phyloP scores from a whole-genome alignment of 2,888 invertebrate genomes.

The Drosophila kanekoi region DNA sequence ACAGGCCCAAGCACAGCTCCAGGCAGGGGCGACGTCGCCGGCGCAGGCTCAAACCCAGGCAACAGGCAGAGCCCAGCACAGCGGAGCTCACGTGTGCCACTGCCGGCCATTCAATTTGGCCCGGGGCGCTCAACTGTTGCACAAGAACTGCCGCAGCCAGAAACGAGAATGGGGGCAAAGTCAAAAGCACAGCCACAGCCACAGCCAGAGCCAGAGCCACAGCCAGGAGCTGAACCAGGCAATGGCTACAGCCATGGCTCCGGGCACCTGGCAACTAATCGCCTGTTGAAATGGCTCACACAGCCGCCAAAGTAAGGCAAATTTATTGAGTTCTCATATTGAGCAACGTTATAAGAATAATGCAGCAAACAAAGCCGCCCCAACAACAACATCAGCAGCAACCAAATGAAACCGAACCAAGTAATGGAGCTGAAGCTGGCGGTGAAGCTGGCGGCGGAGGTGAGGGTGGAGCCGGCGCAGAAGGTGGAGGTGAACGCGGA shows the following conservation, averaged over 20 bases:
- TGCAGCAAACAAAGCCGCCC: constrained; percentile 52
- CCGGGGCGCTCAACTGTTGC: constrained; percentile 65
- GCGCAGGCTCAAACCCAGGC: constrained; percentile 7
- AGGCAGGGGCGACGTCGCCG: constrained; percentile 13
- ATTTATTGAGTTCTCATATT: constrained; percentile 80
- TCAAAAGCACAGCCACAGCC: constrained; percentile 18
- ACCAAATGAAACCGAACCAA: constrained; percentile 12
- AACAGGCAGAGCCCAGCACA: constrained; percentile 36
- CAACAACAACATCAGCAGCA: constrained; percentile 9
- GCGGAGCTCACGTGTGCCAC: constrained; percentile 41
- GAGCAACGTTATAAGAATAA: constrained; percentile 76
- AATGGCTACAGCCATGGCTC: background rate
- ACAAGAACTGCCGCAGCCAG: constrained; percentile 38
- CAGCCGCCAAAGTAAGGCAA: constrained; percentile 60
- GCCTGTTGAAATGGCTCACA: constrained; percentile 73
- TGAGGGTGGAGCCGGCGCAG: background rate
- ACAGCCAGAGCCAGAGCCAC: constrained; percentile 15
- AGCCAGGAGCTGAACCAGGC: constrained; percentile 11
- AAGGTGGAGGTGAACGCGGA: too few species aligned
- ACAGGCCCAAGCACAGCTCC: constrained; percentile 1
- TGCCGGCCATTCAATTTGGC: constrained; percentile 55
- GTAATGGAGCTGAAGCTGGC: background rate
- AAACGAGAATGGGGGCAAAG: constrained; percentile 4
- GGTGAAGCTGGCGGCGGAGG: background rate
- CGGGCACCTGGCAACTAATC: constrained; percentile 71